Evolutionary conservation across 2,888 invertebrate species (phyloP).

Genomic region (Temnothorax unifasciatus): DNA sequence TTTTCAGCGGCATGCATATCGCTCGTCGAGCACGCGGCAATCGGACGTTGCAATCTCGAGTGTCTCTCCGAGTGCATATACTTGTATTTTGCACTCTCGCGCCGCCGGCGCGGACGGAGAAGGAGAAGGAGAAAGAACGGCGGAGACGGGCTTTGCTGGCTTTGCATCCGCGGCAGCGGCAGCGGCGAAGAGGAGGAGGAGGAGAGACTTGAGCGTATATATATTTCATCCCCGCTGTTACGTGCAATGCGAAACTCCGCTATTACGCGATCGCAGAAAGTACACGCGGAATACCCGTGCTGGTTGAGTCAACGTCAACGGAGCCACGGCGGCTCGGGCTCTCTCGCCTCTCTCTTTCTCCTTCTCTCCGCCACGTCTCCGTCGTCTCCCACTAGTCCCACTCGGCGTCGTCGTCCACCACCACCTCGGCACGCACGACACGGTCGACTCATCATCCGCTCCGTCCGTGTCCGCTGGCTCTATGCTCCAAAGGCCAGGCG

Average conservation of each 20-base stretch:
- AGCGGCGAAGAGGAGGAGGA: too few species aligned
- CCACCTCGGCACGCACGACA: background rate
- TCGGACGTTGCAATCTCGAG: background rate
- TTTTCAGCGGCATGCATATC: background rate
- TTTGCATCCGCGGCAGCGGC: too few species aligned
- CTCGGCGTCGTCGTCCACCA: background rate
- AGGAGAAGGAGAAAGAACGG: background rate
- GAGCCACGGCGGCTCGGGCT: background rate
- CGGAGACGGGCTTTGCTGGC: too few species aligned
- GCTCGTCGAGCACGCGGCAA: background rate
- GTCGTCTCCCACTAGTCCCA: too few species aligned
- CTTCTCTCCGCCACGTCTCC: background rate
- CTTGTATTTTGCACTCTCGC: conserved; percentile 4
- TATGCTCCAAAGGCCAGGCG: background rate
- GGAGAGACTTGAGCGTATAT: too few species aligned
- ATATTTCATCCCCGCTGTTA: background rate
- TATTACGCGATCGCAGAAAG: conserved; percentile 20
- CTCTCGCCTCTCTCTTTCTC: background rate
- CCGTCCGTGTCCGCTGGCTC: background rate
- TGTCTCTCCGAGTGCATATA: background rate
- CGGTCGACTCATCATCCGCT: background rate
- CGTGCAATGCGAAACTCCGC: background rate
- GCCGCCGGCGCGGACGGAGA: too few species aligned
- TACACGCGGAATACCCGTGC: background rate
- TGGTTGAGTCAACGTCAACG: too few species aligned